Conservation (phyloP, 92 coral and sea anemone genomes). For the Phenganax stokvisi region DNA sequence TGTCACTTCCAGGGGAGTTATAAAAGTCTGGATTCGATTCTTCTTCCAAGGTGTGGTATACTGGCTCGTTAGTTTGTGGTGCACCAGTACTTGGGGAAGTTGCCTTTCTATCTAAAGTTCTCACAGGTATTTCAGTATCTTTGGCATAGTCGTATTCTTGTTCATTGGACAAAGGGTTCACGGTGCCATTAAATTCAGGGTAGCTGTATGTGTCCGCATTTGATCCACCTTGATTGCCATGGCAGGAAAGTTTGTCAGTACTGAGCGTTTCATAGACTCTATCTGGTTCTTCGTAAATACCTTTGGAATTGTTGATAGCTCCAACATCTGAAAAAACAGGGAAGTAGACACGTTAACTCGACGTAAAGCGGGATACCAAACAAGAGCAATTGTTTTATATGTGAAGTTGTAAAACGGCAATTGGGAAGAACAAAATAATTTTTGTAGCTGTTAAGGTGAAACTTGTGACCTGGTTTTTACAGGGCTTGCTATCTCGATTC, state of each 20-base stretch:
- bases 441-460: too few relatives aligned
- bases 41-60: slow-evolving; percentile 10
- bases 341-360: background rate
- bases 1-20: background rate
- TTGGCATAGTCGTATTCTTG: background rate
- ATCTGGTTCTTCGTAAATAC: slow-evolving; percentile 13
- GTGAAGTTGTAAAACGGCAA: too few relatives aligned
- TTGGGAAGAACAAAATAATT: too few relatives aligned
- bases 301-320: background rate
- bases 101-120: background rate
- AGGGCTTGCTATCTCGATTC: too few relatives aligned
- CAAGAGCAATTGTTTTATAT: too few relatives aligned
- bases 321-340: slow-evolving; percentile 6
- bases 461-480: too few relatives aligned
- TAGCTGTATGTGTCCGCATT: background rate
- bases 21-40: background rate
- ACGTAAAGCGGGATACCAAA: background rate
- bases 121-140: background rate
- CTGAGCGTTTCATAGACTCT: slow-evolving; percentile 11
- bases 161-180: background rate
- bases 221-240: background rate
- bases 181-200: background rate
- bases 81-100: background rate
- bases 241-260: background rate
- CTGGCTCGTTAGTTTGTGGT: background rate